Conservation (phyloP, 2,797 vertebrate species). For the Novumbra hubbsi region DNA sequence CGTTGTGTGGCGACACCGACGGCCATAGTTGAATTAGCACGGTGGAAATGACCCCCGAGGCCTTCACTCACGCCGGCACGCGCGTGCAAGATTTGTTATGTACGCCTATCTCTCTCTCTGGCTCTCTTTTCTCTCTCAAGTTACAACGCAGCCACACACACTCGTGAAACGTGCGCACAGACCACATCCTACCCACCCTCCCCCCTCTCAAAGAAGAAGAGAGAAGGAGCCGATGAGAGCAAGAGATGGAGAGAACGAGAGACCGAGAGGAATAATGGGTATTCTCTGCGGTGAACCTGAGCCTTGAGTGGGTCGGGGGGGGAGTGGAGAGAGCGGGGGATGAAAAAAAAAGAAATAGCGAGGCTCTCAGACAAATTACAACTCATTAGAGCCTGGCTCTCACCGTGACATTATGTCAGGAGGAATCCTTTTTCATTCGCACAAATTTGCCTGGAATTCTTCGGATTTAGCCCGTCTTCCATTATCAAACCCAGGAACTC, state of each 20-base stretch:
- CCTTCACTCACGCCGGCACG: neutral
- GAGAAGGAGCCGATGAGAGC: slow-evolving; percentile 9
- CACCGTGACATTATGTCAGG: slow-evolving; percentile 97
- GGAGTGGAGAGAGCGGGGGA: slow-evolving; percentile 18
- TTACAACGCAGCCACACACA: slow-evolving; percentile 6
- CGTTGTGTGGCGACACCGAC: neutral
- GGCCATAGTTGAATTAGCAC: neutral
- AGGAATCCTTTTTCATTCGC: slow-evolving; percentile 99
- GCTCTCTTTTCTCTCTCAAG: neutral
- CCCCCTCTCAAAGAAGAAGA: slow-evolving; percentile 1
- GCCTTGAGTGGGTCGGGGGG: slow-evolving; percentile 27
- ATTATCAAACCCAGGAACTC: slow-evolving; percentile 99
- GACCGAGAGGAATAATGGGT: slow-evolving; percentile 5
- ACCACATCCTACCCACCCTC: too few species aligned
- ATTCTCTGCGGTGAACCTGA: slow-evolving; percentile 43
- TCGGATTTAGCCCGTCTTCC: slow-evolving; percentile 98
- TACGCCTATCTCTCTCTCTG: neutral
- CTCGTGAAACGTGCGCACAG: slow-evolving; percentile 6
- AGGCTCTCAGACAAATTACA: slow-evolving; percentile 98
- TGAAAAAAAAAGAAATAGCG: slow-evolving; percentile 18
- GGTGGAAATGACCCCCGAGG: neutral
- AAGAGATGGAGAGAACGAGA: neutral
- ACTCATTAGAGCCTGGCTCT: slow-evolving; percentile 98
- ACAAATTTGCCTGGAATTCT: slow-evolving; percentile 99
- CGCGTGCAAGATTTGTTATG: neutral